Base-by-base conservation (phyloP, 2,888 invertebrate species). In the Amblyjoppa proteus region DNA sequence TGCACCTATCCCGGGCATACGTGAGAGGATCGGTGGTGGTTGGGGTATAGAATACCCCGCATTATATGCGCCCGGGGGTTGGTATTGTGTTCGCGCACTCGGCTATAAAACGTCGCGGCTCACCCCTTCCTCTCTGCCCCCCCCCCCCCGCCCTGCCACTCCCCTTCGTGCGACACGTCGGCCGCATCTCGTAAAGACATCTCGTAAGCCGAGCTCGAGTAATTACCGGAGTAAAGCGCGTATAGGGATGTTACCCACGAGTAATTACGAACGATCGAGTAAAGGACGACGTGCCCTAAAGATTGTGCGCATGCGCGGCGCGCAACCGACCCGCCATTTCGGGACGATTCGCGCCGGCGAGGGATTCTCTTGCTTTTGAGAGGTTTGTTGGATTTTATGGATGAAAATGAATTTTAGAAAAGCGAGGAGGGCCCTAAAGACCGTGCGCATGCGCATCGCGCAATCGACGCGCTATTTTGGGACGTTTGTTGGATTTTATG, bases 141-240 rank as follows among this genome's bases (percentile, higher is more conserved):
- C 13, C 16, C 16, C 4, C 0, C 3, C 41, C 13, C 13, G 0
- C 7, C 6, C 5, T 0, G 3, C 45, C 9, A 0, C 45, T 0
- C 16, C 16, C 80, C n/a, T 34, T 64, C 6, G 6, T 64, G 68
- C 76, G 84, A 84, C 80, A 81, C 80, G 81, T 81, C 80, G 66
- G 80, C 66, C 64, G 75, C 75, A 53, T 76, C 80, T 80, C 76
- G 84, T 76, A 81, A 84, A 81, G 80, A 76, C 80, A 80, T 83
- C 83, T 80, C 75, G 58, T 75, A 70, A 75, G 51, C 76, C 31
- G 56, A 76, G 68, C 71, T 70, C 80, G 84, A 73, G 80, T 84
- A 81, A 84, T 84, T 81, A 84, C 66, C 64, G 76, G 71, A 71
- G 64, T 71, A 53, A 4, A 11, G 71, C 51, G 53, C 70, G 66